A percentile compares a stretch with the other conserved stretches of the same genome.
Conservation (phyloP, 1,140 invertebrate species). For the Cydia amplana region DNA sequence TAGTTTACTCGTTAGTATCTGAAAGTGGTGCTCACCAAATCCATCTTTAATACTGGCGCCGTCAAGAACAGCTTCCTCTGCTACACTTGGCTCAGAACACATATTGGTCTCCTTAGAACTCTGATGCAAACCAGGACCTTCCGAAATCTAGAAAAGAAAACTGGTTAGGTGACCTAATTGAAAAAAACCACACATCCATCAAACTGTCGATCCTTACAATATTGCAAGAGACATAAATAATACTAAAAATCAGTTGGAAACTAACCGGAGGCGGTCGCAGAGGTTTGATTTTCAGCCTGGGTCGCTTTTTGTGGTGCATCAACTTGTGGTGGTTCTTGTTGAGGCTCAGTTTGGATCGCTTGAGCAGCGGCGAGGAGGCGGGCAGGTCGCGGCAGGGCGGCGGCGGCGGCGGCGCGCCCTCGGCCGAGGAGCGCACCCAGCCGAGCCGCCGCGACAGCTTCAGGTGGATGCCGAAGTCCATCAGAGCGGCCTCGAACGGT, state of each 20-base stretch:
- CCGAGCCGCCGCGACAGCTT: slow-evolving; percentile 80
- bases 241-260: too few relatives aligned
- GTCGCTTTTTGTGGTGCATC: slow-evolving; percentile 38
- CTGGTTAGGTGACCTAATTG: neutral
- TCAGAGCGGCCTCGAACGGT: slow-evolving; percentile 76
- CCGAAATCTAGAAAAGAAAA: neutral
- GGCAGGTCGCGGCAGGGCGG: slow-evolving; percentile 38
- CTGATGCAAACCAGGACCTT: neutral
- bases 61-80: slow-evolving; percentile 25
- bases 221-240: too few relatives aligned
- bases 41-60: slow-evolving; percentile 50
- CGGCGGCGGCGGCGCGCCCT: slow-evolving; percentile 36
- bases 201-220: too few relatives aligned
- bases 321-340: slow-evolving; percentile 37
- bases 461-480: slow-evolving; percentile 82
- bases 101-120: neutral
- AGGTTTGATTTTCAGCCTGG: slow-evolving; percentile 39
- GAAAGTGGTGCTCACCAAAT: slow-evolving; percentile 49
- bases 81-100: neutral
- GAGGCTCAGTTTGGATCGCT: slow-evolving; percentile 48
- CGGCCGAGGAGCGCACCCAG: slow-evolving; percentile 47
- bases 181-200: too few relatives aligned
- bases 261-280: neutral
- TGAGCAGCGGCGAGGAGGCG: slow-evolving; percentile 48
- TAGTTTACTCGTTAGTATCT: neutral